phyloP scores from a whole-genome alignment of 2,888 invertebrate species.

The Sarcophaga carnaria region DNA sequence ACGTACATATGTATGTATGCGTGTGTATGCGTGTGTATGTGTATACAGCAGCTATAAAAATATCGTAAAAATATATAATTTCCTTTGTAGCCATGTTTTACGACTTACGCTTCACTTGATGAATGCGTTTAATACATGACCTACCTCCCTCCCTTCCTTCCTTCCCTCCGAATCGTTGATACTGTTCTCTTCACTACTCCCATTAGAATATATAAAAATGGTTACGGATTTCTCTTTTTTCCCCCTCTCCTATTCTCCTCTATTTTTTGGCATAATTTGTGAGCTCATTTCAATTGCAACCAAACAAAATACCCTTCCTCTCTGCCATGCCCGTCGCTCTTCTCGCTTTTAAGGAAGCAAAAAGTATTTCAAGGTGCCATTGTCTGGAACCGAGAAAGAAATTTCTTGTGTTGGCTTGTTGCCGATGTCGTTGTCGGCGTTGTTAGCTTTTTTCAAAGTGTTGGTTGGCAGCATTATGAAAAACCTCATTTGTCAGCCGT shows the following conservation, averaged over 20 bases:
- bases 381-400: constrained; percentile 31
- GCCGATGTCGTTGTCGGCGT: not conserved
- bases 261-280: constrained; percentile 12
- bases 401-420: constrained; percentile 33
- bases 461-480: constrained; percentile 20
- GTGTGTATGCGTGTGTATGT: not conserved
- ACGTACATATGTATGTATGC: not conserved
- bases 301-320: constrained; percentile 31
- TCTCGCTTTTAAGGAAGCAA: not conserved
- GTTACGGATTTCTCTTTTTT: constrained; percentile 28
- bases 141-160: not conserved
- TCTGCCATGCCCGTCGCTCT: not conserved
- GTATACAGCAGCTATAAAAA: constrained; percentile 58
- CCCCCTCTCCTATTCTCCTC: constrained; percentile 1
- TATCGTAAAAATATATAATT: constrained; percentile 70
- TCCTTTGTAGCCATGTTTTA: constrained; percentile 66
- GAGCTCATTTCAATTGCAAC: constrained; percentile 27
- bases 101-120: constrained; percentile 68
- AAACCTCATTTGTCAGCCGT: constrained; percentile 4
- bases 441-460: constrained; percentile 4
- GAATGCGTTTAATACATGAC: constrained; percentile 65
- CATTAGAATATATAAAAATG: constrained; percentile 12
- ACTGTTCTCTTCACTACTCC: not conserved
- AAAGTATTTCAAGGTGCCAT: constrained; percentile 49
- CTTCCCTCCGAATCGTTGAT: too few relatives aligned